A percentile compares a stretch with the other conserved stretches of the same genome.
Evolutionary conservation across 1,140 invertebrate genomes (phyloP).

Genomic region (Gyrodactylus salaris): DNA sequence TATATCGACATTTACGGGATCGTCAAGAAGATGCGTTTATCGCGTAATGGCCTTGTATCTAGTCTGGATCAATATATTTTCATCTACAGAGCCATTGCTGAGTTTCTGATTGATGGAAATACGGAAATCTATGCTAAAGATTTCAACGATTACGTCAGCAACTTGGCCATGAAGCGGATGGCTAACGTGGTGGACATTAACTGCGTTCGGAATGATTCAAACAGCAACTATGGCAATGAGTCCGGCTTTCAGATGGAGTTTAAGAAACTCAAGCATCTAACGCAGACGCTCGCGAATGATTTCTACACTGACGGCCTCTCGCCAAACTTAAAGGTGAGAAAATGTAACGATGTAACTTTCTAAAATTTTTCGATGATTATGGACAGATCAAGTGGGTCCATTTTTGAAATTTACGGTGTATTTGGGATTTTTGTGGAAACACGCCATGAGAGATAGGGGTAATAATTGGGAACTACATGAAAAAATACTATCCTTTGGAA

Average conservation of each 20-base stretch:
- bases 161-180: background rate
- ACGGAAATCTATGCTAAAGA: background rate
- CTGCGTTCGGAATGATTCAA: background rate
- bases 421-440: too few relatives aligned
- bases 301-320: background rate
- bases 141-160: background rate
- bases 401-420: too few relatives aligned
- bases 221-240: background rate
- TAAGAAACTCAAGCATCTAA: background rate
- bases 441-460: too few relatives aligned
- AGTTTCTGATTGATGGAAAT: background rate
- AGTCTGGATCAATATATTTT: conserved; percentile 92
- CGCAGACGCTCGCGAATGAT: background rate
- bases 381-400: too few relatives aligned
- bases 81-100: conserved; percentile 39
- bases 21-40: conserved; percentile 64
- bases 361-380: too few relatives aligned
- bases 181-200: background rate
- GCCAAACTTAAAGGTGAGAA: background rate
- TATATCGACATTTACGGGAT: conserved; percentile 82
- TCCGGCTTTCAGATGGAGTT: background rate
- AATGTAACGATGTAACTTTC: too few relatives aligned
- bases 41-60: conserved; percentile 30
- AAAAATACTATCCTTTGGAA: too few relatives aligned
- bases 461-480: too few relatives aligned